Base-by-base conservation (phyloP, 2,113 vertebrate genomes). In the Pseudorasbora parva region DNA sequence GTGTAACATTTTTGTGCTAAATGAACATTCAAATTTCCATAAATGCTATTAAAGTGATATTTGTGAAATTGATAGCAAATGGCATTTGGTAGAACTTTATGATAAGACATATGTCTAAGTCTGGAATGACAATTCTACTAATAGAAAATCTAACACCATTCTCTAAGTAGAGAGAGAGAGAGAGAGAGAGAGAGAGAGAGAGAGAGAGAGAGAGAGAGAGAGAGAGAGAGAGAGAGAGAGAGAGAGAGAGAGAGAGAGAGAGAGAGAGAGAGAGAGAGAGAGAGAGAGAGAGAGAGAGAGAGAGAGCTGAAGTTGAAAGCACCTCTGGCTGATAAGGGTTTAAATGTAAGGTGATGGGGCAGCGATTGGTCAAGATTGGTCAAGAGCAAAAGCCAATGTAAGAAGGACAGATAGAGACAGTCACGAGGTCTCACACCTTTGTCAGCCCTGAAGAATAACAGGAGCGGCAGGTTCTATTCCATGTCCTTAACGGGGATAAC, bases 401-500 rank as follows among this genome's bases (percentile, higher is more conserved):
- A 72, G 54, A 80, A 69, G 41, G 21, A 86, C 78, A 84, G 83
- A 86, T 57, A 74, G 62, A 76, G 51, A 59, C 78, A 80, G 73
- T 72, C 59, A 45, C 12, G 0, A 59, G 23, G 21, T 68, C 19
- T 57, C 45, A 64, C 66, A 71, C 47, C 82, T 79, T 85, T 47
- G 30, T 33, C 71, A 81, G 68, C 78, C 62, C 81, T 86, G 56
- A 47, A 90, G 89, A 75, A 83, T 80, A 84, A 84, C 76, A 9
- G 66, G 62, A 85, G 86, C 88, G 82, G 86, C 86, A 88, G 81
- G 82, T 83, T 85, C 77, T 88, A 86, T 90, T 78, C 87, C 72
- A 80, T 86, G 86, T 87, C 89, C 85, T 88, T 90, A 83, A 66
- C 51, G 75, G 76, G 89, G 90, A 91, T 89, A 92, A 91, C 86